Evolutionary conservation across 2,113 vertebrate genomes (phyloP).

Genomic region (Petaurus breviceps): DNA sequence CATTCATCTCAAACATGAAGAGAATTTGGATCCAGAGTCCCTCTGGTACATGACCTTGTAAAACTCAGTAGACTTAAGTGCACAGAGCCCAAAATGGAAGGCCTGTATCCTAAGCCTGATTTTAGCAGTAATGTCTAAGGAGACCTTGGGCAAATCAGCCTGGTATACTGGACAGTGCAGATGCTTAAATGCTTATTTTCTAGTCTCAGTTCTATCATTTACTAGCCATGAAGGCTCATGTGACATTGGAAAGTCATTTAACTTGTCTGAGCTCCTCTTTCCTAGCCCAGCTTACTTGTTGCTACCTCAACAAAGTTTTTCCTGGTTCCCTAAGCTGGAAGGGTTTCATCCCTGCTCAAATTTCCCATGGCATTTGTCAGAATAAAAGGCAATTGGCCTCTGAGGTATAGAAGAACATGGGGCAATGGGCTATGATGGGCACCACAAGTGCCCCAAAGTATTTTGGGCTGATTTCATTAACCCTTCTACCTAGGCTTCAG

Average conservation of each 20-base stretch:
- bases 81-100: slow-evolving; percentile 18
- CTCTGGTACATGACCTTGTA: neutral
- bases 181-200: neutral
- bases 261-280: neutral
- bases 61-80: slow-evolving; percentile 6
- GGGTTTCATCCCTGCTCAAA: neutral
- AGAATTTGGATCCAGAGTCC: slow-evolving; percentile 2
- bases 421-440: neutral
- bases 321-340: neutral
- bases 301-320: neutral
- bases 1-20: slow-evolving; percentile 29
- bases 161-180: neutral
- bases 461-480: neutral
- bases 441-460: neutral
- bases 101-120: neutral
- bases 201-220: neutral
- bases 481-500: neutral
- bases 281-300: neutral
- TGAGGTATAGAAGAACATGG: neutral
- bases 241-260: neutral
- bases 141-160: neutral
- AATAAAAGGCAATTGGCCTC: neutral
- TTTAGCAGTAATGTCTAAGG: neutral
- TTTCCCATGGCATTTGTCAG: neutral
- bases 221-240: neutral